phyloP scores from a whole-genome alignment of 1,140 invertebrate genomes.

The Zaprionus ghesquierei region DNA sequence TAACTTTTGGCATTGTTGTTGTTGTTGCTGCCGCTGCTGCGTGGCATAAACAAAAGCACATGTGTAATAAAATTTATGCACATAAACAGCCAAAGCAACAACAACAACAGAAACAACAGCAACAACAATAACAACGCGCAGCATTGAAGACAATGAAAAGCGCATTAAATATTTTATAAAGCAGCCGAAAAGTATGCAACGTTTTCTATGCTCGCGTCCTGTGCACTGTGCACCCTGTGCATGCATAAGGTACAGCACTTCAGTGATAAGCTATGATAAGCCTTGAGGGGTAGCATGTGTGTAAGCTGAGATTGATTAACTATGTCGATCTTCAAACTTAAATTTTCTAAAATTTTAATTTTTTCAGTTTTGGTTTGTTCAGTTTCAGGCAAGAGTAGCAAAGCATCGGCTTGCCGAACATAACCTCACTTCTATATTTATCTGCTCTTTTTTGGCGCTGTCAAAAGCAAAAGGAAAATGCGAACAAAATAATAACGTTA shows the following conservation, averaged over 20 bases:
- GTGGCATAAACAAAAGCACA: conserved; percentile 65
- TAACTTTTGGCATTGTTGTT: conserved; percentile 49
- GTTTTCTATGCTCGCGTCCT: background rate
- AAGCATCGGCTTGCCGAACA: background rate
- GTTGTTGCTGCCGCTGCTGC: conserved; percentile 35
- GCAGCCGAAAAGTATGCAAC: conserved; percentile 50
- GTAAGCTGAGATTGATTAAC: no score
- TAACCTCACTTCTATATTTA: background rate
- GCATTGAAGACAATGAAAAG: conserved; percentile 68
- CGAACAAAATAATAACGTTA: background rate
- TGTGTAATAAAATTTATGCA: conserved; percentile 78
- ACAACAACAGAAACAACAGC: conserved; percentile 21
- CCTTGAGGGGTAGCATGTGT: background rate
- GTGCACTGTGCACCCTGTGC: background rate
- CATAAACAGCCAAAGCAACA: conserved; percentile 50
- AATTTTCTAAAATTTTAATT: no score
- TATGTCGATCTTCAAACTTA: no score
- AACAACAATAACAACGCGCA: conserved; percentile 19
- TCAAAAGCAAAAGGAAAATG: background rate
- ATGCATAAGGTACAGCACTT: background rate
- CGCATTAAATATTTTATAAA: conserved; percentile 75
- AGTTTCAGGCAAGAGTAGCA: no score
- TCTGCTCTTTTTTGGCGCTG: background rate
- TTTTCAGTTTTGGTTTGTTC: no score
- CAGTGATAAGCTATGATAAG: background rate